Conservation (phyloP, 1,140 invertebrate species). For the Proctacanthus coquilletti region DNA sequence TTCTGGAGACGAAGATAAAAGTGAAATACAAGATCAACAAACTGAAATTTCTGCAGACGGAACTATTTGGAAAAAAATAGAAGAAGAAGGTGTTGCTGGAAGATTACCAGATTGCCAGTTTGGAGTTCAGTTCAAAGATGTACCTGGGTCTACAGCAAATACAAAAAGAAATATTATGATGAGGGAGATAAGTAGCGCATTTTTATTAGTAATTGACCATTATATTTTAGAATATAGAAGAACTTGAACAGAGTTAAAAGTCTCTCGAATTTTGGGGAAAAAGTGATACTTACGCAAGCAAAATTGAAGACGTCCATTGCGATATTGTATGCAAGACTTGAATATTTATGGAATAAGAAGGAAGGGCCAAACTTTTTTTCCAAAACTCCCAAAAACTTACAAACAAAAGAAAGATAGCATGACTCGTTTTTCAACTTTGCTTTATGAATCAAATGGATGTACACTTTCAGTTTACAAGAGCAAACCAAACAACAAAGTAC, state of each 20-base stretch:
- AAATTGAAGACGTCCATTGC: slow-evolving; percentile 18
- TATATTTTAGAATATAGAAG: slow-evolving; percentile 11
- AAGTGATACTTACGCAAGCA: slow-evolving; percentile 11
- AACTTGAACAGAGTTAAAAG: slow-evolving; percentile 13
- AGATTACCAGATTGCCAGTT: slow-evolving; percentile 9
- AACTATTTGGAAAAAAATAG: slow-evolving; percentile 10
- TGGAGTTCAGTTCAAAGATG: slow-evolving; percentile 11
- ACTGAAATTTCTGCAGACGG: slow-evolving; percentile 8
- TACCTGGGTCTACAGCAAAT: slow-evolving; percentile 11
- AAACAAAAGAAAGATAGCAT: slow-evolving; percentile 3
- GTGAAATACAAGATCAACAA: not conserved
- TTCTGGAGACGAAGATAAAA: slow-evolving; percentile 1
- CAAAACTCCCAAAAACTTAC: slow-evolving; percentile 9
- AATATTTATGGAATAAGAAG: slow-evolving; percentile 8
- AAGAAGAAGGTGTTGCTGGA: slow-evolving; percentile 6
- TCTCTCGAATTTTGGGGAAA: slow-evolving; percentile 8
- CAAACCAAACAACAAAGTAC: slow-evolving; percentile 14
- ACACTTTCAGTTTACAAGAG: slow-evolving; percentile 10
- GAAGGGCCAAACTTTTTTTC: slow-evolving; percentile 14
- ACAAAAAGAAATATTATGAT: slow-evolving; percentile 9
- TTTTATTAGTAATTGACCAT: slow-evolving; percentile 13
- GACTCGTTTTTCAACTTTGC: not conserved
- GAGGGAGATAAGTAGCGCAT: slow-evolving; percentile 10
- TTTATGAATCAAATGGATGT: slow-evolving; percentile 3
- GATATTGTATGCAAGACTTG: slow-evolving; percentile 14